Evolutionary conservation across 2,113 vertebrate genomes (phyloP), one percentile per base, ranked within the genome.

Genomic region (Oncorhynchus nerka): DNA sequence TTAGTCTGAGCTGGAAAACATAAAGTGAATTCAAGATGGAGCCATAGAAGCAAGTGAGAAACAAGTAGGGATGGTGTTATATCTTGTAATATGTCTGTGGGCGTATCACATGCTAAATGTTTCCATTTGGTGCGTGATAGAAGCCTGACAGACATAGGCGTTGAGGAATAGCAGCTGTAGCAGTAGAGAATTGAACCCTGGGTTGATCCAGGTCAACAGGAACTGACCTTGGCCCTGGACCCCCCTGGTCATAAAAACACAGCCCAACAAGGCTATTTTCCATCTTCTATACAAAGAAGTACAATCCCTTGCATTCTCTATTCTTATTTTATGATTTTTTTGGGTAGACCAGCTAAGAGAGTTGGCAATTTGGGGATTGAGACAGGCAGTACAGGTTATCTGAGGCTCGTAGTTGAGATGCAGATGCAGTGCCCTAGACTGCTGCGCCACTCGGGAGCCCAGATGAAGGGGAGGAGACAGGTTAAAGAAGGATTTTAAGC

Each of bases 51-150:
- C 78, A 89, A 84, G 26, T 28, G 72, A 51, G 57, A 34, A 64
- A 90, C 75, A 89, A 83, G 26, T 28, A 70, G 51, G 57, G 34
- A 64, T 61, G 84, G 79, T 89, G 86, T 89, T 73, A 69, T 80
- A 12, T 13, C 66, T 16, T 69, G 15, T 15, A 59, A 26, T 77
- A 68, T 65, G 75, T 77, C 20, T 71, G 84, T 89, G 87, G 87
- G 89, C 66, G 83, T 81, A 13, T 19, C 24, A 55, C 71, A 45
- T 4, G 12, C 32, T 48, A 39, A 68, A 49, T 64, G 20, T 11
- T 45, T 57, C 70, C 70, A 75, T 78, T 77, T 76, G 77, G 20
- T 16, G 62, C 48, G 30, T 78, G 76, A 80, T 80, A 83, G 76
- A 79, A 62, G 62, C 49, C 69, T 69, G 19, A 30, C 22, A 68